Base-by-base conservation (phyloP, 2,113 vertebrate species). In the Platichthys stellatus region DNA sequence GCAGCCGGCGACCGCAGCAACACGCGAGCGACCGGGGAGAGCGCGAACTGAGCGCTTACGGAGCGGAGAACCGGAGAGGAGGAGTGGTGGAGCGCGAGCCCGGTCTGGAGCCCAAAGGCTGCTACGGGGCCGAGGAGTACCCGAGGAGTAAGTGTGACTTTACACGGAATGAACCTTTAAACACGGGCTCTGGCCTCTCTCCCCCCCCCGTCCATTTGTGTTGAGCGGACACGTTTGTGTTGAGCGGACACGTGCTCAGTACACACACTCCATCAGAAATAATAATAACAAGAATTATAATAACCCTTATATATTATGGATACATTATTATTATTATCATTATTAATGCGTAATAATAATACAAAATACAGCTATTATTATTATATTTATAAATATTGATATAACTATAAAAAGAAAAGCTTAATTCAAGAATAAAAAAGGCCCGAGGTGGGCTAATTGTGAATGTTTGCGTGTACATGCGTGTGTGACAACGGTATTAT, bases 401-500 rank as follows among this genome's bases (percentile, higher is more conserved):
- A 17, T 15, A 51, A 51, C 1, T 47, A 4, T 38, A 51, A 18
- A 51, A 18, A 18, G 47, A 20, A n/a, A 20, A 95, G 94, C 94
- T 95, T 94, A 14, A n/a, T 49, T 49, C 5, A 49, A 49, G 5
- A 49, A 95, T 90, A 94, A 92, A 82, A 94, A 95, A 95, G 94
- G 92, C 91, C 89, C 90, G 51, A 53, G 51, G 51, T 53, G 11
- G 57, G 2, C 23, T 56, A 72, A 72, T 68, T 73, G 69, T 24
- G 53, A 9, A 24, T 6, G 15, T 51, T 17, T 18, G 47, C 7
- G 17, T 21, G 20, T n/a, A 8, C 35, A 10, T 12, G 57, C 4
- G 69, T n/a, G 60, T n/a, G 96, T 63, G 91, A 23, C 96, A 94
- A 97, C 96, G 94, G 95, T 95, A 96, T 96, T 98, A 98, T 95